These are phyloP conservation scores for Trichogramma evanescens DNA, from an alignment of 2,888 invertebrate genomes.

Conservation along the genomic window DNA sequence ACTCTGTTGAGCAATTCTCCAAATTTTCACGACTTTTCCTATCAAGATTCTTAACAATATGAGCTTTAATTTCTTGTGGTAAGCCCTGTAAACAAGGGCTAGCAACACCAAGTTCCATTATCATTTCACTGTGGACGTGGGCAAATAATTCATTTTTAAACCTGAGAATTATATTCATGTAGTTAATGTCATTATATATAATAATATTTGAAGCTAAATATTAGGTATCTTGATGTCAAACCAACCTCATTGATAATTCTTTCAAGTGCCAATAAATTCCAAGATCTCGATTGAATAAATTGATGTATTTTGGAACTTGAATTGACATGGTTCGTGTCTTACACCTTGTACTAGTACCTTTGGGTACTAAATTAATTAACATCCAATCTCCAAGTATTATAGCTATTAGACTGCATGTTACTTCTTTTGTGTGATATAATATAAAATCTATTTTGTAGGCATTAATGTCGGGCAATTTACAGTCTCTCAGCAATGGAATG, in stretches of 20 bases:
- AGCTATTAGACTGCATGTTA: slow-evolving; percentile 34
- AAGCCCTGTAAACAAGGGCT: slow-evolving; percentile 41
- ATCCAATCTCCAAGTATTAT: slow-evolving; percentile 36
- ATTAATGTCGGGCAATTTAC: slow-evolving; percentile 25
- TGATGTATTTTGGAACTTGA: slow-evolving; percentile 16
- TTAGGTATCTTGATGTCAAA: not conserved
- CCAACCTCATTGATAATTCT: slow-evolving; percentile 16
- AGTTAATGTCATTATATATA: not conserved
- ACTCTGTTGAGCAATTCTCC: slow-evolving; percentile 3
- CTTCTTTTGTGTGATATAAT: slow-evolving; percentile 18
- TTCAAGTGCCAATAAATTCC: slow-evolving; percentile 20
- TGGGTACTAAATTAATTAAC: slow-evolving; percentile 33
- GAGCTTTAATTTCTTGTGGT: slow-evolving; percentile 42
- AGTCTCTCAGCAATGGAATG: slow-evolving; percentile 25
- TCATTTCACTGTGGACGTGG: slow-evolving; percentile 53
- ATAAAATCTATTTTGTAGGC: slow-evolving; percentile 31
- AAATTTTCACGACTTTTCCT: slow-evolving; percentile 9
- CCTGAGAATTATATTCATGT: slow-evolving; percentile 40
- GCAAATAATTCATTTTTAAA: slow-evolving; percentile 53
- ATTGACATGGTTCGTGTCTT: slow-evolving; percentile 12
- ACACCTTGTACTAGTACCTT: not conserved
- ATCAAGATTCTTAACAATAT: slow-evolving; percentile 11
- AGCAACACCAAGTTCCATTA: slow-evolving; percentile 45
- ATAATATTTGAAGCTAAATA: not conserved
- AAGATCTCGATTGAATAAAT: slow-evolving; percentile 13